Evolutionary conservation across 2,797 vertebrate genomes (phyloP).

Genomic region (Diplodus sargus): DNA sequence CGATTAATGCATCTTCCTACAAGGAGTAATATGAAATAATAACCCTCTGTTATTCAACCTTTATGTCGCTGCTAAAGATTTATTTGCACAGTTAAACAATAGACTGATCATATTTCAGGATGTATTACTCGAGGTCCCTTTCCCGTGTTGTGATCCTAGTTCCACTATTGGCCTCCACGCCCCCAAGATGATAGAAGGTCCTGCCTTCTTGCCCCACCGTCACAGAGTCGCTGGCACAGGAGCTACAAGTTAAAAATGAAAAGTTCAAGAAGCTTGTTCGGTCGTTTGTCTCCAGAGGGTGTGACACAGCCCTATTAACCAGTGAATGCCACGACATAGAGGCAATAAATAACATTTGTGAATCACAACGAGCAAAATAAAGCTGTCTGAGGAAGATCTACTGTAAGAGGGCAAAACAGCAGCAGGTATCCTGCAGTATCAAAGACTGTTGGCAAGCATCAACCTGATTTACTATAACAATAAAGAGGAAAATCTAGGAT

Average conservation of each 20-base stretch:
- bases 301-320: slow-evolving; percentile 12
- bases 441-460: not conserved
- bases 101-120: not conserved
- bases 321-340: not conserved
- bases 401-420: not conserved
- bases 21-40: not conserved
- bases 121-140: no score
- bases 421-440: slow-evolving; percentile 7
- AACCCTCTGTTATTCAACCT: not conserved
- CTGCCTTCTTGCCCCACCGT: not conserved
- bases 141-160: not conserved
- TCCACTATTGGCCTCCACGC: not conserved
- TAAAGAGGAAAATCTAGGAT: slow-evolving; percentile 17
- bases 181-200: not conserved
- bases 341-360: slow-evolving; percentile 17
- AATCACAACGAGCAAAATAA: slow-evolving; percentile 20
- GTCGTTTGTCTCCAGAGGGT: not conserved
- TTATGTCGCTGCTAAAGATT: not conserved
- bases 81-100: not conserved
- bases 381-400: slow-evolving; percentile 20
- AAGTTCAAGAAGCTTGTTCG: slow-evolving; percentile 1
- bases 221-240: not conserved
- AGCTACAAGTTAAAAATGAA: not conserved
- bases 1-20: not conserved
- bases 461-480: slow-evolving; percentile 31